Conservation (phyloP, 2,797 vertebrate genomes). For the Schizopygopsis malacanthus region DNA sequence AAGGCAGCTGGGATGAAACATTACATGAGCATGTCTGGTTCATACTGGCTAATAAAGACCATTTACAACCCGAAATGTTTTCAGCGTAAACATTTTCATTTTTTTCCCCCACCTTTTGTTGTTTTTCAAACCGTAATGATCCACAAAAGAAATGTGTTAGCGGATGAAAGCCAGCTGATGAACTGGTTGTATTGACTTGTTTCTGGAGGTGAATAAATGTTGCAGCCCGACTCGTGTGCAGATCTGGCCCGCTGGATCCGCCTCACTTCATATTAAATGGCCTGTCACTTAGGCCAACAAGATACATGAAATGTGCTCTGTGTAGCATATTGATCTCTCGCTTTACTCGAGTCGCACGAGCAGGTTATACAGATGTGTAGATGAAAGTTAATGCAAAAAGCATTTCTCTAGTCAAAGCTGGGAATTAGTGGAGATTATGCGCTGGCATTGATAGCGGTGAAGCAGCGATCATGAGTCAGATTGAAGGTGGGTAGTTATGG, state of each 20-base stretch:
- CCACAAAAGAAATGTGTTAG: conserved; percentile 60
- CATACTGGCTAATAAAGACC: conserved; percentile 16
- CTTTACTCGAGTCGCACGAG: conserved; percentile 65
- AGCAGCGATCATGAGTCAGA: conserved; percentile 57
- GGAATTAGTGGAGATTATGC: conserved; percentile 59
- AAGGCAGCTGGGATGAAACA: conserved; percentile 21
- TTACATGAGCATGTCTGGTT: not conserved
- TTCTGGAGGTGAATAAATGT: conserved; percentile 79
- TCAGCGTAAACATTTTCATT: conserved; percentile 12
- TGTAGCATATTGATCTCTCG: conserved; percentile 74
- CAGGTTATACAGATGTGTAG: conserved; percentile 65
- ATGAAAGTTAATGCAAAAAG: conserved; percentile 65
- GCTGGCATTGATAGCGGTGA: conserved; percentile 41
- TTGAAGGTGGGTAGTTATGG: conserved; percentile 59
- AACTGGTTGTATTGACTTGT: conserved; percentile 72
- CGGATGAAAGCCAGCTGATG: conserved; percentile 63
- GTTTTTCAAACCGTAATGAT: conserved; percentile 53
- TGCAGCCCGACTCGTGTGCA: conserved; percentile 66
- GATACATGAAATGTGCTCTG: conserved; percentile 72
- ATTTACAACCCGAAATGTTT: conserved; percentile 20
- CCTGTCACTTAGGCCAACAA: conserved; percentile 74
- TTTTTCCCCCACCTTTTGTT: not conserved
- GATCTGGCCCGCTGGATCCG: conserved; percentile 65
- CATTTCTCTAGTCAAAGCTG: conserved; percentile 66
- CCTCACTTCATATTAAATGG: conserved; percentile 73